Evolutionary conservation across 2,797 vertebrate species (phyloP).

Genomic region (Synanceia verrucosa): DNA sequence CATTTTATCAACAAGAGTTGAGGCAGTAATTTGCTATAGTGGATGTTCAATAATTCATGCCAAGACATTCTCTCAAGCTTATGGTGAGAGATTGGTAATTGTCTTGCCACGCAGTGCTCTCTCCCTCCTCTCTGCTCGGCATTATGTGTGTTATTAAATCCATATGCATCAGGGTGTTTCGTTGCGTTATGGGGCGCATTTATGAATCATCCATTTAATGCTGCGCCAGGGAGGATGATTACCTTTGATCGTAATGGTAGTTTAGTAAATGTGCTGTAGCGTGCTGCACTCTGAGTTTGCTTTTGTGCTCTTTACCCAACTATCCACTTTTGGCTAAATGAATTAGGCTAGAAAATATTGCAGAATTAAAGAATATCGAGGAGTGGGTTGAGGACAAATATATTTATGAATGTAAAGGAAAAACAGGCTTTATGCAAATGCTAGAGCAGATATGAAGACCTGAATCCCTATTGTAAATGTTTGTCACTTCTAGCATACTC

Average conservation of each 20-base stretch:
- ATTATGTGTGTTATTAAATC: constrained; percentile 52
- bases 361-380: background rate
- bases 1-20: constrained; percentile 56
- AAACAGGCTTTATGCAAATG: background rate
- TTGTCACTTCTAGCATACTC: no score
- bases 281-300: background rate
- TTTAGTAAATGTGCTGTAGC: constrained; percentile 28
- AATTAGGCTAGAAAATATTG: background rate
- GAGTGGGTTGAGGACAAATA: background rate
- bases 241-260: constrained; percentile 48
- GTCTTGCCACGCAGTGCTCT: constrained; percentile 36
- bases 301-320: background rate
- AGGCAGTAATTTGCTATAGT: constrained; percentile 60
- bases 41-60: constrained; percentile 73
- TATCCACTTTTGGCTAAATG: background rate
- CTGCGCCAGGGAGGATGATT: constrained; percentile 43
- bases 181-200: constrained; percentile 27
- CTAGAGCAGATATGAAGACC: background rate
- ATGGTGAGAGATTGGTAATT: constrained; percentile 67
- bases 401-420: background rate
- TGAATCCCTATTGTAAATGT: background rate
- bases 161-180: constrained; percentile 46
- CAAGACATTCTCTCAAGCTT: constrained; percentile 53
- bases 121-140: constrained; percentile 26
- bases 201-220: constrained; percentile 58